Conservation (phyloP, 2,888 invertebrate species). For the Synergus itoensis region DNA sequence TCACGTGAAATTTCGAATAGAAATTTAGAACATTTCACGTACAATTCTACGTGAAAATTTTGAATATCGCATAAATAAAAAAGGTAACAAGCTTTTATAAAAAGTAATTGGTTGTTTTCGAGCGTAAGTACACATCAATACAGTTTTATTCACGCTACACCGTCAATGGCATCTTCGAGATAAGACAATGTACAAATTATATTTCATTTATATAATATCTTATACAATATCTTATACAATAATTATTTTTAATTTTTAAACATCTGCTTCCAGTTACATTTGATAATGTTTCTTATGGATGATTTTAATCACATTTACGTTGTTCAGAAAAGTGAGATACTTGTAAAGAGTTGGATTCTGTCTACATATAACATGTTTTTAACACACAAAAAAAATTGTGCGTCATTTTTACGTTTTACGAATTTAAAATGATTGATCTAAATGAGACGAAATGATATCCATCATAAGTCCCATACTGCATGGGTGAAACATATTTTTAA, state of each 20-base stretch:
- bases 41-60: too few species aligned
- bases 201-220: background rate
- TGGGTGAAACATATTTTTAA: too few species aligned
- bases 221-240: background rate
- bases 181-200: background rate
- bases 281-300: background rate
- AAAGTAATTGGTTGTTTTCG: background rate
- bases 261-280: background rate
- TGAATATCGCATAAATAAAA: too few species aligned
- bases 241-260: too few species aligned
- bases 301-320: background rate
- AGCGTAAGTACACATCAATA: conserved; percentile 55
- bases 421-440: background rate
- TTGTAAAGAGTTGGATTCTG: background rate
- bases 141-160: conserved; percentile 56
- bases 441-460: too few species aligned
- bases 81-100: background rate
- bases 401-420: background rate
- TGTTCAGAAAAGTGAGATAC: background rate
- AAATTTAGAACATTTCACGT: too few species aligned
- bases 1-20: too few species aligned
- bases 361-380: too few species aligned
- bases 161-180: background rate
- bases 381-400: background rate
- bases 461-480: too few species aligned